These are phyloP conservation scores for Cosmorhoe ocellata DNA, from an alignment of 2,888 invertebrate genomes.

Conservation along the genomic window DNA sequence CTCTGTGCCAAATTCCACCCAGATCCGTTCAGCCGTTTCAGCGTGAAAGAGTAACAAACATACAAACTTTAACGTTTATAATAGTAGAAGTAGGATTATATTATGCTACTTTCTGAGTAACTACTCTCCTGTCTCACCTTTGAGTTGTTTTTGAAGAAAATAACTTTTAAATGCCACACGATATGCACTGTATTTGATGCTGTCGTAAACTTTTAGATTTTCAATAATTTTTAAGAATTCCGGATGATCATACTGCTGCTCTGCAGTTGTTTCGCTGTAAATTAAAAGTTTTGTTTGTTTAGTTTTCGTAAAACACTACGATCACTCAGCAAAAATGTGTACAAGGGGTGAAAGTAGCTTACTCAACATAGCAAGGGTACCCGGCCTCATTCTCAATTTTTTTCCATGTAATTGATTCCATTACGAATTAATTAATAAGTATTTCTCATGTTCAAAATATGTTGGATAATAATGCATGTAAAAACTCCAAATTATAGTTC, in stretches of 20 bases:
- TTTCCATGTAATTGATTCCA: slow-evolving; percentile 72
- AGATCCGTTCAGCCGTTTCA: no score
- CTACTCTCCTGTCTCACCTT: no score
- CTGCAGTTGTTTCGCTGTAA: slow-evolving; percentile 73
- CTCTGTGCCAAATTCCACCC: no score
- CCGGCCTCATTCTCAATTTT: slow-evolving; percentile 84
- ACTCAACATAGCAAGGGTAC: slow-evolving; percentile 83
- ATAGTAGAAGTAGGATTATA: no score
- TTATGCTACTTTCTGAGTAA: no score
- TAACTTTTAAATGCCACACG: slow-evolving; percentile 87
- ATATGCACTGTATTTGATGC: slow-evolving; percentile 89
- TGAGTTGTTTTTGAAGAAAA: slow-evolving; percentile 74
- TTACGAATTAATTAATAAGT: slow-evolving; percentile 26
- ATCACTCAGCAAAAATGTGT: neutral
- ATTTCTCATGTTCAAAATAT: no score
- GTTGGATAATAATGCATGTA: no score
- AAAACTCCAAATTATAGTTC: no score
- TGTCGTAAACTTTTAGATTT: slow-evolving; percentile 84
- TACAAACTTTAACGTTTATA: no score
- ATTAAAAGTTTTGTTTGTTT: slow-evolving; percentile 18
- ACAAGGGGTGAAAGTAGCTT: slow-evolving; percentile 65
- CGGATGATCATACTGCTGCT: slow-evolving; percentile 83
- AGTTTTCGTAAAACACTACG: neutral
- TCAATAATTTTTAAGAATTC: slow-evolving; percentile 82
- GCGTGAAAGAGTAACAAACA: no score